Evolutionary conservation across 2,888 invertebrate species (phyloP).

Genomic region (Meliscaeva auricollis): DNA sequence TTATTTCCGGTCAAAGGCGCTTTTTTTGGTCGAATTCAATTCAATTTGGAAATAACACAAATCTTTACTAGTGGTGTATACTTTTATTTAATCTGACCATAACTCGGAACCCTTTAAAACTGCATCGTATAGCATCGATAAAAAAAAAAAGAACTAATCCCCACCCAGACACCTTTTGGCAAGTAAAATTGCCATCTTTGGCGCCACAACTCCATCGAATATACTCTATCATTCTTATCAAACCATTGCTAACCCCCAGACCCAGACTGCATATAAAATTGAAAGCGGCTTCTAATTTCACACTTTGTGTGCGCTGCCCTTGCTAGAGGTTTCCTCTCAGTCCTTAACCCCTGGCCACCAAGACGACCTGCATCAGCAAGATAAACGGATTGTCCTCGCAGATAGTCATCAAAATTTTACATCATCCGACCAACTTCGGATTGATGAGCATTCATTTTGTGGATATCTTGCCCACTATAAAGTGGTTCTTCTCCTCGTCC

Average conservation of each 20-base stretch:
- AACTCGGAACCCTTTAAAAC: slow-evolving; percentile 48
- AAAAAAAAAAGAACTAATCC: slow-evolving; percentile 18
- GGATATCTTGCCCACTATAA: slow-evolving; percentile 26
- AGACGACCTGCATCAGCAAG: slow-evolving; percentile 37
- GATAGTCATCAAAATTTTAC: slow-evolving; percentile 73
- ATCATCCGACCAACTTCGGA: slow-evolving; percentile 56
- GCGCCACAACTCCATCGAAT: slow-evolving; percentile 58
- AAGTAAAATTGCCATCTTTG: slow-evolving; percentile 25
- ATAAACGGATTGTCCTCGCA: slow-evolving; percentile 71
- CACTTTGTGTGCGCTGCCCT: slow-evolving; percentile 42
- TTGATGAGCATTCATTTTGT: slow-evolving; percentile 62
- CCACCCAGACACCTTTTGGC: slow-evolving; percentile 44
- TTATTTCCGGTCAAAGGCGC: slow-evolving; percentile 48
- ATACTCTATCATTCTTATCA: slow-evolving; percentile 29
- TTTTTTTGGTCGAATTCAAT: background rate
- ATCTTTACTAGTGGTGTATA: background rate
- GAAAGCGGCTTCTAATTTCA: slow-evolving; percentile 51
- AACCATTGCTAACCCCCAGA: slow-evolving; percentile 11
- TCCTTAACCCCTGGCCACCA: slow-evolving; percentile 1
- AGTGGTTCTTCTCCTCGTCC: background rate
- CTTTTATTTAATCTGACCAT: slow-evolving; percentile 38
- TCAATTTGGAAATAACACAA: slow-evolving; percentile 30
- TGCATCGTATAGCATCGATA: slow-evolving; percentile 58
- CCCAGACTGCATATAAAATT: slow-evolving; percentile 32
- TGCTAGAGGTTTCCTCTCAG: background rate